Percentiles rank a stretch among this genome's conserved stretches.
These are phyloP conservation scores for Hapalemur alaotrensis DNA, from an alignment of 2,797 vertebrate genomes.

Conservation along the genomic window DNA sequence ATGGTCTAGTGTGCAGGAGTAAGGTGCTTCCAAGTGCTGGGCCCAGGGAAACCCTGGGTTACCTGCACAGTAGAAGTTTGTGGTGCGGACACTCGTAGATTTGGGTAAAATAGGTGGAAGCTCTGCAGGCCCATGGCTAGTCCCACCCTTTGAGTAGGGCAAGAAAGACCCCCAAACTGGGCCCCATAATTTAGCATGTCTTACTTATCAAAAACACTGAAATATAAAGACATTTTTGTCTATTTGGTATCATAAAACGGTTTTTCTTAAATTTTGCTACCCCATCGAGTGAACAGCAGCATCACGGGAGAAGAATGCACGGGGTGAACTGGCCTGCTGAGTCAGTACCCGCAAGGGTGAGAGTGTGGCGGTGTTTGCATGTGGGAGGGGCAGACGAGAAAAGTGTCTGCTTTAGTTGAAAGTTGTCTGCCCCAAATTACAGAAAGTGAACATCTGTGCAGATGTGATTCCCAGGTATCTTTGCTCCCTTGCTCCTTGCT, in stretches of 20 bases:
- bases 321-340: not conserved
- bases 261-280: not conserved
- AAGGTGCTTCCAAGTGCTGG: not conserved
- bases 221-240: not conserved
- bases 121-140: accelerated
- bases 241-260: not conserved
- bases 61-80: not conserved
- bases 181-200: not conserved
- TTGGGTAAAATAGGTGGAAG: not conserved
- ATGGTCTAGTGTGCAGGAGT: not conserved
- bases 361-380: no score
- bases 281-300: not conserved
- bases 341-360: not conserved
- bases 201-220: not conserved
- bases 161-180: not conserved
- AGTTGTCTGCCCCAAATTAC: not conserved
- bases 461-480: not conserved
- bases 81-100: no score
- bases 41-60: not conserved
- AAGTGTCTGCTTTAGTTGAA: not conserved
- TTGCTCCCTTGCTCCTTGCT: not conserved
- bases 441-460: not conserved
- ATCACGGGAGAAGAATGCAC: not conserved
- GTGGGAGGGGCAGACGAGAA: not conserved
- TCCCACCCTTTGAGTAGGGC: not conserved